phyloP scores from a whole-genome alignment of 2,113 vertebrate genomes.

The Plestiodon gilberti region DNA sequence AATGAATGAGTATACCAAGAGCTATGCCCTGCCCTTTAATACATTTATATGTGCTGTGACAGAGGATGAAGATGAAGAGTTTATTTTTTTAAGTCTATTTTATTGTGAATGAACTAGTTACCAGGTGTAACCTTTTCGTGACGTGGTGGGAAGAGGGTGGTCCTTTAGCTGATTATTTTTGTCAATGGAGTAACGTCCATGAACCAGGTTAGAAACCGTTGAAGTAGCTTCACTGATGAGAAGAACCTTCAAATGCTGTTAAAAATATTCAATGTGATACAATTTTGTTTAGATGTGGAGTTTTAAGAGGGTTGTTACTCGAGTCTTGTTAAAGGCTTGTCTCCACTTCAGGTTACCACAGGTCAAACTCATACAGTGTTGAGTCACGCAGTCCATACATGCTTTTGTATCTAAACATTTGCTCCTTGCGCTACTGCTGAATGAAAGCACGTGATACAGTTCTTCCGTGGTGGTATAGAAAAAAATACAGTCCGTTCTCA shows the following conservation, averaged over 20 bases:
- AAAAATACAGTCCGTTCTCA: too few relatives aligned
- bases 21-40: slow-evolving; percentile 57
- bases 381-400: not conserved
- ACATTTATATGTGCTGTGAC: slow-evolving; percentile 59
- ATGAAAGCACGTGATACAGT: not conserved
- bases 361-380: not conserved
- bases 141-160: slow-evolving; percentile 50
- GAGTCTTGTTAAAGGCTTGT: slow-evolving; percentile 40
- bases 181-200: slow-evolving; percentile 52
- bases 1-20: slow-evolving; percentile 60
- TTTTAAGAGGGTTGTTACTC: slow-evolving; percentile 39
- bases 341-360: slow-evolving; percentile 6
- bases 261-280: slow-evolving; percentile 42
- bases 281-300: slow-evolving; percentile 53
- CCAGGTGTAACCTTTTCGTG: slow-evolving; percentile 63
- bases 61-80: slow-evolving; percentile 71
- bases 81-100: slow-evolving; percentile 81
- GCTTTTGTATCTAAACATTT: not conserved
- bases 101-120: slow-evolving; percentile 65
- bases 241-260: slow-evolving; percentile 37
- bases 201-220: slow-evolving; percentile 67
- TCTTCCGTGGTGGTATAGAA: too few relatives aligned
- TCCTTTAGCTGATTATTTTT: slow-evolving; percentile 71
- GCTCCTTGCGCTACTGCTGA: not conserved
- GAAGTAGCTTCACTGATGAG: slow-evolving; percentile 60